Evolutionary conservation across 1,140 invertebrate species (phyloP), one percentile per base, ranked within the genome.

Genomic region (Stenopsyche tienmushanensis): DNA sequence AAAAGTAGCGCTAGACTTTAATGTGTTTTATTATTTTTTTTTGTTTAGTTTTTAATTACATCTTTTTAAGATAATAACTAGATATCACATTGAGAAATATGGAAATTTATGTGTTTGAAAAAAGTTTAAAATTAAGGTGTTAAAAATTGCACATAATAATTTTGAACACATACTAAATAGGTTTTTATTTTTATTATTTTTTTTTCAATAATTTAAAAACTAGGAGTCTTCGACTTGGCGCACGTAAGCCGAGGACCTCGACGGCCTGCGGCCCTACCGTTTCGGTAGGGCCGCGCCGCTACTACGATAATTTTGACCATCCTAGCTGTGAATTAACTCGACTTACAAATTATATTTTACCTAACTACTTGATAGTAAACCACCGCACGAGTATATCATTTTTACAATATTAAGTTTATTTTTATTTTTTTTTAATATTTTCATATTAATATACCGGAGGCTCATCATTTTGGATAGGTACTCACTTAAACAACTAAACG

Each of bases 81-180:
- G 67, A 70, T 70, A 70, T 70, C 67, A 70, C 67, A 70, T 70
- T 70, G 67, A 66, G 59, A 70, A 70, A 66, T 66, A 70, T 66
- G 67, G 67, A 70, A 70, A 66, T 66, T 65, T 50, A 65, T 69
- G 58, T 69, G 55, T 64, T 64, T 63, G 59, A 65, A 69, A 60
- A 69, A 25, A 47, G 41, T 24, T 60, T 57, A 34, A 64, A 65
- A 69, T 63, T 57, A 69, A 29, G 26, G 54, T 69, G 67, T 65
- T 69, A 45, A 65, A 67, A 65, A 70, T 70, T 66, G 67, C 67
- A 70, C 67, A 64, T 66, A 66, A 70, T 70, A n/a, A n/a, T 34
- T 70, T 70, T 66, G 67, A 70, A 70, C 67, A 70, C 67, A 70
- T 66, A 66, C 64, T 70, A 70, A 62, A 54, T 64, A 68, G 55